Percentiles rank a stretch among this genome's conserved stretches.
These are phyloP conservation scores for Papilio dardanus DNA, from an alignment of 1,140 invertebrate species.

Conservation along the genomic window DNA sequence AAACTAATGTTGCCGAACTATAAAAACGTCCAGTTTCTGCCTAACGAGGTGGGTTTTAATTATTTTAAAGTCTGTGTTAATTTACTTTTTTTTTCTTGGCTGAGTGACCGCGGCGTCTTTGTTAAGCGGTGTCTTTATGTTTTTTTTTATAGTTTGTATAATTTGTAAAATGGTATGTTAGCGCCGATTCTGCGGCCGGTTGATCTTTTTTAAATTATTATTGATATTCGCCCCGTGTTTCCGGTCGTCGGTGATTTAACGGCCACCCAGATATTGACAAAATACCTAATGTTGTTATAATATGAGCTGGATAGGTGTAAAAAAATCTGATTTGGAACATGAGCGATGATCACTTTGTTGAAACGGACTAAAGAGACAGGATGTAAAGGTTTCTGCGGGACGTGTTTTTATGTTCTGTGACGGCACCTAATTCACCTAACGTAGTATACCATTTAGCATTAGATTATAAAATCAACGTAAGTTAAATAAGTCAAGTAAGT, in stretches of 20 bases:
- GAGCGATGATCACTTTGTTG: slow-evolving; percentile 8
- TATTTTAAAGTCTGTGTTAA: slow-evolving; percentile 70
- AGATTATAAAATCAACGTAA: too few species aligned
- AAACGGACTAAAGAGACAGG: background rate
- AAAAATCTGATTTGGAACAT: background rate
- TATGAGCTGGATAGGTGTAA: background rate
- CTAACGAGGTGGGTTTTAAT: slow-evolving; percentile 75
- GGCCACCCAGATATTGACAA: slow-evolving; percentile 48
- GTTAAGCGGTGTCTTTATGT: slow-evolving; percentile 52
- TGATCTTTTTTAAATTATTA: slow-evolving; percentile 69
- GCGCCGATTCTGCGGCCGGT: slow-evolving; percentile 52
- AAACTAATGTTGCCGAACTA: slow-evolving; percentile 43
- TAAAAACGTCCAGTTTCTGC: slow-evolving; percentile 51
- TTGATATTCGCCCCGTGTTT: slow-evolving; percentile 60
- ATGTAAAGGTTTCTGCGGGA: background rate
- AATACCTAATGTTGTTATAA: slow-evolving; percentile 32
- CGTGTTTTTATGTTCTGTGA: background rate
- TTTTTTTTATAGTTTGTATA: slow-evolving; percentile 62
- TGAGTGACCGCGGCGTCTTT: slow-evolving; percentile 54
- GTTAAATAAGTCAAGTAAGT: background rate
- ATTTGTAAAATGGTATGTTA: slow-evolving; percentile 75
- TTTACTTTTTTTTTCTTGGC: slow-evolving; percentile 64
- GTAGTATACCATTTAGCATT: too few species aligned
- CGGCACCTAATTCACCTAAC: too few species aligned
- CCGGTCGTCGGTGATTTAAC: slow-evolving; percentile 49